These are phyloP conservation scores for Cabera pusaria DNA, from an alignment of 2,888 invertebrate genomes.

Conservation along the genomic window DNA sequence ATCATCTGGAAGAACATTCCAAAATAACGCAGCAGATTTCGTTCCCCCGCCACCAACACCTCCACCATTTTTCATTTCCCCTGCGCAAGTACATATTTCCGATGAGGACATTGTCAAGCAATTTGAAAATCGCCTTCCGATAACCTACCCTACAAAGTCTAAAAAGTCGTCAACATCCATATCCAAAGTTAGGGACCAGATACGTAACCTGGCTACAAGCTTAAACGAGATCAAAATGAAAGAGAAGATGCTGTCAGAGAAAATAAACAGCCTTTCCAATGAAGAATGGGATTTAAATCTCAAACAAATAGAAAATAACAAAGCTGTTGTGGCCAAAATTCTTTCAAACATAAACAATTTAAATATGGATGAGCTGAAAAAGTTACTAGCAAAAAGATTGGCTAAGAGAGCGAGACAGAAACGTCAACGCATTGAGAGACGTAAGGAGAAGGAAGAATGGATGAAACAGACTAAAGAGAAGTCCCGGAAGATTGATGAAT, in stretches of 20 bases:
- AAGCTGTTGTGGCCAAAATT: conserved; percentile 65
- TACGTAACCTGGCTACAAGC: conserved; percentile 40
- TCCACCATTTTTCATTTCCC: conserved; percentile 41
- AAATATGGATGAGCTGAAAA: conserved; percentile 62
- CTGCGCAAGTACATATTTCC: conserved; percentile 24
- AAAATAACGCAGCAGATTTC: conserved; percentile 37
- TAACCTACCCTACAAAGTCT: conserved; percentile 5
- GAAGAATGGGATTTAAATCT: conserved; percentile 81
- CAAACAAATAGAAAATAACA: conserved; percentile 73
- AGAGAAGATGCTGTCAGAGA: conserved; percentile 66
- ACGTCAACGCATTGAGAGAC: conserved; percentile 57
- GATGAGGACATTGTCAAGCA: conserved; percentile 56
- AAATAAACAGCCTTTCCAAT: conserved; percentile 69
- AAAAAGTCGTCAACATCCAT: conserved; percentile 40
- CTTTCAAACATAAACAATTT: conserved; percentile 65
- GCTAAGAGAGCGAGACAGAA: conserved; percentile 76
- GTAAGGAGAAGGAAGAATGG: conserved; percentile 60
- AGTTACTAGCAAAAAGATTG: conserved; percentile 65
- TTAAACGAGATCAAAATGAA: conserved; percentile 49
- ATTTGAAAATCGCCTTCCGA: conserved; percentile 40
- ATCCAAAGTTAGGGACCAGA: conserved; percentile 42
- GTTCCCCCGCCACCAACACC: conserved; percentile 49
- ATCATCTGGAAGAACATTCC: conserved; percentile 66
- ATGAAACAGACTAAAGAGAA: conserved; percentile 68
- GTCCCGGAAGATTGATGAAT: conserved; percentile 86